phyloP scores from a whole-genome alignment of 2,888 invertebrate genomes.

The Beris chalybata region DNA sequence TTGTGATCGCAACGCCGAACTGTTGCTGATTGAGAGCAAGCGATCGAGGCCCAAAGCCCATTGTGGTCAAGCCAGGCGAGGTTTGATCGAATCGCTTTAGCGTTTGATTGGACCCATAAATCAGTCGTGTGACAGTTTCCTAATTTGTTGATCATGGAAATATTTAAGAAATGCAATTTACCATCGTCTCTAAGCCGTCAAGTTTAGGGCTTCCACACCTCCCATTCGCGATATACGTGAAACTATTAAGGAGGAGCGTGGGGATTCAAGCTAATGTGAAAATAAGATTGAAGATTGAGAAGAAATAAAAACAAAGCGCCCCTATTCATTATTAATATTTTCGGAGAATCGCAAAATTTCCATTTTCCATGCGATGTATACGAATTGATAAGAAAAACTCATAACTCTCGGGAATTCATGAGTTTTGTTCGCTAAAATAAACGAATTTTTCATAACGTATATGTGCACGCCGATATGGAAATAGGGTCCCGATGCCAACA shows the following conservation, averaged over 20 bases:
- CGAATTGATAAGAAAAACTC: constrained; percentile 6
- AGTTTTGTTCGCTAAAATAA: constrained; percentile 9
- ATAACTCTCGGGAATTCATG: constrained; percentile 5
- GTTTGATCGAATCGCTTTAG: constrained; percentile 17
- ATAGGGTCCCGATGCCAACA: constrained; percentile 3
- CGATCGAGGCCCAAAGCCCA: constrained; percentile 5
- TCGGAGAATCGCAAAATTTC: background rate
- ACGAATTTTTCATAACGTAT: background rate
- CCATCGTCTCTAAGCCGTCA: too few species aligned
- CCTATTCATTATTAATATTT: constrained; percentile 1
- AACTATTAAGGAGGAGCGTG: too few species aligned
- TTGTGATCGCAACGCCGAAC: too few species aligned
- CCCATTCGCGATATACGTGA: too few species aligned
- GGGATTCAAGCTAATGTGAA: too few species aligned
- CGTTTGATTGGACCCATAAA: constrained; percentile 39
- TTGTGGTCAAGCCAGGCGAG: background rate
- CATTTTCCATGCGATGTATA: constrained; percentile 16
- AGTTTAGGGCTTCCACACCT: too few species aligned
- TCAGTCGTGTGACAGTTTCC: constrained; percentile 41
- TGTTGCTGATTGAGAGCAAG: constrained; percentile 19
- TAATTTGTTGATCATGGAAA: constrained; percentile 41
- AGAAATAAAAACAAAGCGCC: too few species aligned
- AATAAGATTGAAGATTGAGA: too few species aligned
- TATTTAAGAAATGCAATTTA: constrained; percentile 35
- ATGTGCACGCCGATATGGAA: constrained; percentile 12